phyloP scores from a whole-genome alignment of 2,888 invertebrate species.

The Oscheius onirici region DNA sequence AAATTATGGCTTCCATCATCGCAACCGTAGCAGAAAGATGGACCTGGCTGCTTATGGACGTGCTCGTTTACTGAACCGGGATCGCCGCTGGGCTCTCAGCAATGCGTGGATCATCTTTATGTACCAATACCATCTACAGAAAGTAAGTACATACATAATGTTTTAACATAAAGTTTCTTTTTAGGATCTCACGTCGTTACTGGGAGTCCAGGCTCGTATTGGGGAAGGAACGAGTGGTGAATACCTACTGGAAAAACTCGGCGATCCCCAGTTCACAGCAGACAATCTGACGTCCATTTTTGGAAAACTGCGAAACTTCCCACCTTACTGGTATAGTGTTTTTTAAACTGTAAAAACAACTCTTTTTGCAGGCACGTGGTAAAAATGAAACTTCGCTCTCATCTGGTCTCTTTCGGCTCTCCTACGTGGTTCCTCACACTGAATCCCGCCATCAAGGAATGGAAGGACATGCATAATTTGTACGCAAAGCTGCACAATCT shows the following conservation, averaged over 20 bases:
- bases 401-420: not conserved
- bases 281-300: too few relatives aligned
- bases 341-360: too few relatives aligned
- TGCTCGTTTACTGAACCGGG: not conserved
- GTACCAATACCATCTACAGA: not conserved
- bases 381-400: not conserved
- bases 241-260: too few relatives aligned
- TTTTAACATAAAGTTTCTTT: not conserved
- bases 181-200: not conserved
- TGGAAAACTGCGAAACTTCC: not conserved
- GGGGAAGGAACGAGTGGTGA: not conserved
- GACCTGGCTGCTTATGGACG: not conserved
- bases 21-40: not conserved
- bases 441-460: not conserved
- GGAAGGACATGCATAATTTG: not conserved
- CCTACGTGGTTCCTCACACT: conserved; percentile 9
- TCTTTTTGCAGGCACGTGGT: too few relatives aligned
- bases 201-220: not conserved
- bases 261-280: too few relatives aligned
- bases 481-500: not conserved
- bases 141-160: not conserved
- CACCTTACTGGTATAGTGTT: too few relatives aligned
- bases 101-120: not conserved
- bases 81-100: not conserved
- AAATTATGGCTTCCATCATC: not conserved